Percentiles rank a stretch among this genome's conserved stretches.
Evolutionary conservation across 2,888 invertebrate genomes (phyloP).

Genomic region (Monopis laevigella): DNA sequence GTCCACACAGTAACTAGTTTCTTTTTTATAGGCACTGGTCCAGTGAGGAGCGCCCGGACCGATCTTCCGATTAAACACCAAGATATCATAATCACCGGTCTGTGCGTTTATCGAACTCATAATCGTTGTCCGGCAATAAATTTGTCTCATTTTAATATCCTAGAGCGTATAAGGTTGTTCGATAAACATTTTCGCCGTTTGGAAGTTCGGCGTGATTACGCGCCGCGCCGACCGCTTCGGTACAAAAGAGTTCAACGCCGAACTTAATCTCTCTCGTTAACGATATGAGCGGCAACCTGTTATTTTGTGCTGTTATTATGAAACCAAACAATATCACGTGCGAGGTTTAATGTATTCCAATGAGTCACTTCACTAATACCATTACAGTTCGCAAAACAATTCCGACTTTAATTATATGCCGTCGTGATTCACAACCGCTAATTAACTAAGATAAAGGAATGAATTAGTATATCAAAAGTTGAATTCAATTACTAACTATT

Average conservation of each 20-base stretch:
- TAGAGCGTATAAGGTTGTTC: slow-evolving; percentile 52
- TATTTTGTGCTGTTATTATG: slow-evolving; percentile 49
- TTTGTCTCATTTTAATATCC: slow-evolving; percentile 65
- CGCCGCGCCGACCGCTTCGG: slow-evolving; percentile 22
- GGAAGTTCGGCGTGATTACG: slow-evolving; percentile 38
- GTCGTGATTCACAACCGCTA: slow-evolving; percentile 47
- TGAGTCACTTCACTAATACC: slow-evolving; percentile 47
- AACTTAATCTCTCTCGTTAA: slow-evolving; percentile 47
- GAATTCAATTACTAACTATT: slow-evolving; percentile 8
- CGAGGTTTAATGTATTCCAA: slow-evolving; percentile 31
- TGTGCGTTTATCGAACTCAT: slow-evolving; percentile 62
- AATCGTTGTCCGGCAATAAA: slow-evolving; percentile 61
- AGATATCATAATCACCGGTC: slow-evolving; percentile 68
- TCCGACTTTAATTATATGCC: slow-evolving; percentile 62
- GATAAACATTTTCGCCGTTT: slow-evolving; percentile 39
- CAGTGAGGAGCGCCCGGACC: slow-evolving; percentile 57
- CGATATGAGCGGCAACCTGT: slow-evolving; percentile 43
- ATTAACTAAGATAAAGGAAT: slow-evolving; percentile 53
- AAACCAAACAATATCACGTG: slow-evolving; percentile 59
- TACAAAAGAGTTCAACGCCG: slow-evolving; percentile 58
- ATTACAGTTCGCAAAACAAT: slow-evolving; percentile 55
- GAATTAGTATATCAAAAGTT: slow-evolving; percentile 59
- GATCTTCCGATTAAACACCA: slow-evolving; percentile 58
- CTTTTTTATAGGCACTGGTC: slow-evolving; percentile 65
- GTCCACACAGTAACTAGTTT: slow-evolving; percentile 55